These are phyloP conservation scores for Vireo griseus DNA, from an alignment of 2,797 vertebrate genomes.

Conservation along the genomic window DNA sequence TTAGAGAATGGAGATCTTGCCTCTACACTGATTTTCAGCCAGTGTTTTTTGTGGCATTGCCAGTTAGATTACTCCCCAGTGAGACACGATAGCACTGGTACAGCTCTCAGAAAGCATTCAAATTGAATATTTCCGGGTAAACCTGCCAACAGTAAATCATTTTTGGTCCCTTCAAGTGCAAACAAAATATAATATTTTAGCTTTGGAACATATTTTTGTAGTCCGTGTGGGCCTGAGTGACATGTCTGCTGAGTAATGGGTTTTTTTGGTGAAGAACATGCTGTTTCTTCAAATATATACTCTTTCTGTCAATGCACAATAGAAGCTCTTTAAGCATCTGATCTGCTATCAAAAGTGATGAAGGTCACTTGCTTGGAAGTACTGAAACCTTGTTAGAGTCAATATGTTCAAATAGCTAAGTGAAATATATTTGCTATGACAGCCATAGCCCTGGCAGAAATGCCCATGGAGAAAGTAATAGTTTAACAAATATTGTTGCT, in stretches of 20 bases:
- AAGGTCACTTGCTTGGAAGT: neutral
- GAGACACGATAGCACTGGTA: neutral
- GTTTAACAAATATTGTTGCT: neutral
- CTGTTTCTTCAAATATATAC: neutral
- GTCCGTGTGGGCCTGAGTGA: neutral
- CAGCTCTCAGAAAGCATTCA: neutral
- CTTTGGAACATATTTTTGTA: neutral
- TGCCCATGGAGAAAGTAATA: neutral
- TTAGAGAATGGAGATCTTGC: neutral
- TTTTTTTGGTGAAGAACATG: neutral
- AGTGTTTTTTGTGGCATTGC: neutral
- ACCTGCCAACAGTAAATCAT: conserved; percentile 8
- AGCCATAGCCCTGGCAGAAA: neutral
- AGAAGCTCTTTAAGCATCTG: conserved; percentile 25
- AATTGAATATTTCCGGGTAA: conserved; percentile 23
- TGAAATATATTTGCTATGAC: neutral
- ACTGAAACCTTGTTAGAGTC: conserved; percentile 2
- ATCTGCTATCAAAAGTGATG: neutral
- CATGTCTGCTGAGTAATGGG: neutral
- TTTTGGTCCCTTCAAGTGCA: conserved; percentile 7
- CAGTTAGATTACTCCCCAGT: neutral
- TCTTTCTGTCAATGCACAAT: neutral
- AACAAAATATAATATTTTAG: neutral
- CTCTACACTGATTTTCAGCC: neutral
- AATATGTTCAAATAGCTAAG: neutral